Conservation (phyloP, 2,797 vertebrate species). For the Microctenopoma steveboyesi region DNA sequence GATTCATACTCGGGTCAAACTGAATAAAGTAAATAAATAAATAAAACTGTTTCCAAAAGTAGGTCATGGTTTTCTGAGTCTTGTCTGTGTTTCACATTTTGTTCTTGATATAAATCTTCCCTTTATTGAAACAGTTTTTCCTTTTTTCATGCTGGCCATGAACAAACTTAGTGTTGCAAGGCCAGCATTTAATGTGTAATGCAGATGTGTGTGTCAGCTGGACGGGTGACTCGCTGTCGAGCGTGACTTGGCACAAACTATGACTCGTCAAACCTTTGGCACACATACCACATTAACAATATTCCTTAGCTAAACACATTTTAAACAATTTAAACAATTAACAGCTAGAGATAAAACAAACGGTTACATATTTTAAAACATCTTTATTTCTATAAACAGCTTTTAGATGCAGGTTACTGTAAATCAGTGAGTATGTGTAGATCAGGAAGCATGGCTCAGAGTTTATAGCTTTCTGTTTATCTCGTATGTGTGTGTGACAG, state of each 20-base stretch:
- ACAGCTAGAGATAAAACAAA: too few species aligned
- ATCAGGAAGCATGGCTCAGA: not conserved
- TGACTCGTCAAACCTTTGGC: not conserved
- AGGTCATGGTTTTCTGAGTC: not conserved
- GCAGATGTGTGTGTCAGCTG: conserved; percentile 38
- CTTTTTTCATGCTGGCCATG: conserved; percentile 6
- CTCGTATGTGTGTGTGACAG: too few species aligned
- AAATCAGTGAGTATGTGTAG: too few species aligned
- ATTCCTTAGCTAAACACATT: not conserved
- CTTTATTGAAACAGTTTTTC: not conserved
- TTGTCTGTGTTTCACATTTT: conserved; percentile 1
- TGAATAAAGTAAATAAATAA: not conserved
- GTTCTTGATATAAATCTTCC: conserved; percentile 25
- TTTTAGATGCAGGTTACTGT: too few species aligned
- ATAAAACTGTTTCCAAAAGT: not conserved
- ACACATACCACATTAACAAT: not conserved
- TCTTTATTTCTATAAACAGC: too few species aligned
- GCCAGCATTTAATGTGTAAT: conserved; percentile 10
- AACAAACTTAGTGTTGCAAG: conserved; percentile 17
- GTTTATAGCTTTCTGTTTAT: too few species aligned
- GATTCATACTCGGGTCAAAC: conserved; percentile 29
- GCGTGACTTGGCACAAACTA: not conserved
- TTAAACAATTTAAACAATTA: not conserved
- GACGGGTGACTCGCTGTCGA: not conserved
- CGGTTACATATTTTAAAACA: not conserved